Evolutionary conservation across 2,888 invertebrate species (phyloP), one percentile per base, ranked within the genome.

Genomic region (Sinelater perroti): DNA sequence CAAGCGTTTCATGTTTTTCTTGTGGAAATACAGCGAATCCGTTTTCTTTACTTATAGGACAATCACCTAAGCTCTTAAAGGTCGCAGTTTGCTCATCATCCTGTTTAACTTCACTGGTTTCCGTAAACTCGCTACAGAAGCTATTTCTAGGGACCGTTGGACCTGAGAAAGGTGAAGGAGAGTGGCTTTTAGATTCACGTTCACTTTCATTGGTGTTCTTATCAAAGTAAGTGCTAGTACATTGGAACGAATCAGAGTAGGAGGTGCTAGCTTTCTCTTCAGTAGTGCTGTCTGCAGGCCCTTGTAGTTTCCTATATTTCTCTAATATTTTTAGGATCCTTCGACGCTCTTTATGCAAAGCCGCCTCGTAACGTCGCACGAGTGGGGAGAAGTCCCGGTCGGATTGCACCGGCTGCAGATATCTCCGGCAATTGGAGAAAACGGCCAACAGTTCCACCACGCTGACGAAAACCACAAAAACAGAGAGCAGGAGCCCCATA

Each of bases 401-500:
- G 21, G 13, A 20, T 31, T 31, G 20, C 50, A 35, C 53, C 64
- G 11, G 70, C 57, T 62, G 81, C 28, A 59, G 38, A 16, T 38
- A 53, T 45, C 78, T 78, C 40, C 80, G 69, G 33, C 85, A 78
- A 67, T 83, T 82, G 57, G 77, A 77, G 67, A 82, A 75, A 68
- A 86, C 85, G 55, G 85, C 83, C 49, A 87, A 70, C 33, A 87
- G 81, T 75, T 92, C 91, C 67, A 88, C 72, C 18, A 88, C 85
- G 60, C 92, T 91, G 62, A 90, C 86, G 76, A 90, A 91, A 62
- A 88, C 83, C 54, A 91, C 84, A 62, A 91, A 80, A 69, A 89
- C 80, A 45, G 92, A 91, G 57, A 92, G 78, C 70, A 91, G 77
- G 66, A 91, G 82, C 72, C 91, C 91, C 87, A 92, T 87, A 72